Percentiles rank a stretch among this genome's conserved stretches.
Conservation (phyloP, 2,888 invertebrate species). For the Cordilura impudica region DNA sequence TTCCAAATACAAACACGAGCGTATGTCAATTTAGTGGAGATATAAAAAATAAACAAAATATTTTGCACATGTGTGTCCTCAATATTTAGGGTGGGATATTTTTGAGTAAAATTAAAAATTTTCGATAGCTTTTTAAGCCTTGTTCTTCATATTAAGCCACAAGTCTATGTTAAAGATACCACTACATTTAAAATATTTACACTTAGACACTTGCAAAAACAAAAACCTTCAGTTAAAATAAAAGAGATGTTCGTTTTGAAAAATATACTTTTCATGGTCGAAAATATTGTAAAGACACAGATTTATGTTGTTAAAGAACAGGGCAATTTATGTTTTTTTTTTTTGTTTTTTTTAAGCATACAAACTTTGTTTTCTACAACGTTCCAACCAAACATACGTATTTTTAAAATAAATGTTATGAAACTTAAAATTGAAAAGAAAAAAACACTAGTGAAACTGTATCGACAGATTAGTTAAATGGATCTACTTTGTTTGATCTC, state of each 20-base stretch:
- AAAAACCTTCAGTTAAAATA: background rate
- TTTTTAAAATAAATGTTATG: background rate
- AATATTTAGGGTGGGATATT: conserved; percentile 48
- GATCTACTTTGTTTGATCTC: conserved; percentile 6
- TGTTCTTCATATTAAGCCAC: background rate
- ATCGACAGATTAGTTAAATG: conserved; percentile 24
- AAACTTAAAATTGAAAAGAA: background rate
- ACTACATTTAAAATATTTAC: background rate
- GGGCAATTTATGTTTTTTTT: background rate
- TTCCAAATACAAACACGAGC: no score
- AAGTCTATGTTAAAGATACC: background rate
- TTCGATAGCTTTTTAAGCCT: background rate
- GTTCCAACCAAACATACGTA: no score
- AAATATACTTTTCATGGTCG: background rate
- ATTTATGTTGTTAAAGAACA: background rate
- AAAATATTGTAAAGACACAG: background rate
- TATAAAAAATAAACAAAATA: conserved; percentile 1
- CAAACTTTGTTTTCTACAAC: no score
- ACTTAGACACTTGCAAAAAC: background rate
- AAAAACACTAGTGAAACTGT: background rate
- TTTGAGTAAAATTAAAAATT: conserved; percentile 19
- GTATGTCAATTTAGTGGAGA: conserved; percentile 21
- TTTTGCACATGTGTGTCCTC: conserved; percentile 40
- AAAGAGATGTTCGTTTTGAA: background rate
- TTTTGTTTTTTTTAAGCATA: no score